Conservation (phyloP, 1,140 invertebrate genomes). For the Eupristina koningsbergeri region DNA sequence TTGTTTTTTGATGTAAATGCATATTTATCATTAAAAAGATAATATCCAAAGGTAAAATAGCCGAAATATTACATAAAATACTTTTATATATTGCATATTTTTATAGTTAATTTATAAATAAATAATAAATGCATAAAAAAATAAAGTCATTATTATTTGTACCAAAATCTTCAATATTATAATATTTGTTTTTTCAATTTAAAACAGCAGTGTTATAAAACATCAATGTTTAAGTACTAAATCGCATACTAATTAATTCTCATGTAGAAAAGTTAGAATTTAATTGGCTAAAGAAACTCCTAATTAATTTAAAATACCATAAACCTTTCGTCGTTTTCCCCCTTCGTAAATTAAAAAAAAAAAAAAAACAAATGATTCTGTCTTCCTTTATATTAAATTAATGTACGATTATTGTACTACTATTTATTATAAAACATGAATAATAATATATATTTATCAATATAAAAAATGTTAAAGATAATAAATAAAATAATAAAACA, state of each 20-base stretch:
- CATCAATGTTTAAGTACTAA: neutral
- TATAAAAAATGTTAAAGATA: neutral
- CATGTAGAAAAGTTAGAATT: slow-evolving; percentile 7
- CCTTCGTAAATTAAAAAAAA: slow-evolving; percentile 11
- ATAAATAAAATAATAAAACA: neutral
- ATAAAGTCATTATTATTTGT: neutral
- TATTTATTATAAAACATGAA: slow-evolving; percentile 11
- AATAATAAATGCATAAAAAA: neutral
- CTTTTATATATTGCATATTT: slow-evolving; percentile 9
- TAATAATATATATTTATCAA: slow-evolving; percentile 22
- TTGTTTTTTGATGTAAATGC: slow-evolving; percentile 1
- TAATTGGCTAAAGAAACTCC: neutral
- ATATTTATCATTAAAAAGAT: neutral
- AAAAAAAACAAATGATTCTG: slow-evolving; percentile 16
- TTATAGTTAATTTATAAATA: slow-evolving; percentile 23
- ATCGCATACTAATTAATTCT: slow-evolving; percentile 11
- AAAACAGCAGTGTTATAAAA: neutral
- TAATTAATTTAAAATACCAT: neutral
- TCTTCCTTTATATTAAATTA: slow-evolving; percentile 29
- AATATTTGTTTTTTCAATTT: neutral
- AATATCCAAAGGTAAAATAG: slow-evolving; percentile 20
- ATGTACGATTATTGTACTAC: slow-evolving; percentile 34
- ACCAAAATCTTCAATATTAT: neutral
- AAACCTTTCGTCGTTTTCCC: neutral
- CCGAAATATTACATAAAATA: neutral